phyloP scores from a whole-genome alignment of 2,888 invertebrate genomes.

The Microctonus aethiopoides region DNA sequence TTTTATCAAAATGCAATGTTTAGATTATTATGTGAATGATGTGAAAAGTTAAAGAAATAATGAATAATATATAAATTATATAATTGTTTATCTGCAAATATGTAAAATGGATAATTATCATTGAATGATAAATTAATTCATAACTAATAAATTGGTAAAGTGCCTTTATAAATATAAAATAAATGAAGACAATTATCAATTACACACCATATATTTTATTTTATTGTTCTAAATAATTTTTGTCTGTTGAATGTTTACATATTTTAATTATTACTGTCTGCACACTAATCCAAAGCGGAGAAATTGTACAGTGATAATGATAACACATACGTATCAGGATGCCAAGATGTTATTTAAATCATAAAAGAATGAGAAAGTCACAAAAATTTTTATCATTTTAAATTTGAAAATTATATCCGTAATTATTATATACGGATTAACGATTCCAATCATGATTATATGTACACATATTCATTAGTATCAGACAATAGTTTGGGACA shows the following conservation, averaged over 20 bases:
- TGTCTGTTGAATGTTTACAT: neutral
- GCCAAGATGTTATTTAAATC: neutral
- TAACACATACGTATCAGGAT: neutral
- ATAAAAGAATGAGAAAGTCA: neutral
- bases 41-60: too few species aligned
- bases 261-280: neutral
- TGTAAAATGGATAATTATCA: too few species aligned
- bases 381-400: neutral
- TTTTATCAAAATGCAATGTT: too few species aligned
- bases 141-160: too few species aligned
- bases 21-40: too few species aligned
- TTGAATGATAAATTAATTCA: too few species aligned
- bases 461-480: neutral
- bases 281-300: neutral
- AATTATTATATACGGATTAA: constrained; percentile 30
- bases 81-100: too few species aligned
- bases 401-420: constrained; percentile 19
- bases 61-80: too few species aligned
- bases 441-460: constrained; percentile 26
- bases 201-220: neutral
- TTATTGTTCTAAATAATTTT: neutral
- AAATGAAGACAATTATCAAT: neutral
- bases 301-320: neutral
- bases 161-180: neutral
- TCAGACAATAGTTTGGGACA: constrained; percentile 24